phyloP scores from a whole-genome alignment of 2,888 invertebrate species.

The Axea sp. region DNA sequence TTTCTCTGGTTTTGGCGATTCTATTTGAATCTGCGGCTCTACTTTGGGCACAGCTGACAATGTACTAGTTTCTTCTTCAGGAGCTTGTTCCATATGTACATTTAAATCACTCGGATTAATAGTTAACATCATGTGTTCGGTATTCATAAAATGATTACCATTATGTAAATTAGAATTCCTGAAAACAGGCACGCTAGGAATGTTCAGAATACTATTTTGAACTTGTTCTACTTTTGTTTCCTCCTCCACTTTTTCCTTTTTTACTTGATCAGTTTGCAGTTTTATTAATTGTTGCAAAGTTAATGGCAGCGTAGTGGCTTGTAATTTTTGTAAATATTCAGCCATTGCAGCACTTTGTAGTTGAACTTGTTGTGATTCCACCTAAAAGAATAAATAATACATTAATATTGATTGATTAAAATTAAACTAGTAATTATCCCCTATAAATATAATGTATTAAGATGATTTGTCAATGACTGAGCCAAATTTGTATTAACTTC shows the following conservation, averaged over 20 bases:
- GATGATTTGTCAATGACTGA: too few species aligned
- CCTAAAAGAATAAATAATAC: conserved; percentile 45
- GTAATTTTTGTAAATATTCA: conserved; percentile 77
- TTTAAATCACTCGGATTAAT: conserved; percentile 75
- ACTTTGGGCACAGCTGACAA: conserved; percentile 65
- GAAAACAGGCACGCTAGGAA: conserved; percentile 75
- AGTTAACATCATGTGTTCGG: conserved; percentile 72
- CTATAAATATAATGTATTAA: too few species aligned
- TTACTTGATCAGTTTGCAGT: conserved; percentile 73
- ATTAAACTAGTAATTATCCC: too few species aligned
- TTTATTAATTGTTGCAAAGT: conserved; percentile 77
- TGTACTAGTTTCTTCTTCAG: conserved; percentile 65
- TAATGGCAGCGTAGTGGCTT: conserved; percentile 74
- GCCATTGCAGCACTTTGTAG: conserved; percentile 76
- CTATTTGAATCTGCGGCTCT: conserved; percentile 71
- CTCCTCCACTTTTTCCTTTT: conserved; percentile 73
- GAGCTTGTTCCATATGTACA: conserved; percentile 69
- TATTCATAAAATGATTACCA: conserved; percentile 69
- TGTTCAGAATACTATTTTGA: conserved; percentile 76
- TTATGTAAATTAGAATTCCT: conserved; percentile 71
- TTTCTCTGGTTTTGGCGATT: conserved; percentile 72
- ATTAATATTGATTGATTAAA: too few species aligned
- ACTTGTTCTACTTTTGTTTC: conserved; percentile 70
- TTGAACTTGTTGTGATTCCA: conserved; percentile 72
- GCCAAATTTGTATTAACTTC: too few species aligned